A percentile compares a stretch with the other conserved stretches of the same genome.
Evolutionary conservation across 2,797 vertebrate species (phyloP).

Genomic region (Ctenosaura bakeri): DNA sequence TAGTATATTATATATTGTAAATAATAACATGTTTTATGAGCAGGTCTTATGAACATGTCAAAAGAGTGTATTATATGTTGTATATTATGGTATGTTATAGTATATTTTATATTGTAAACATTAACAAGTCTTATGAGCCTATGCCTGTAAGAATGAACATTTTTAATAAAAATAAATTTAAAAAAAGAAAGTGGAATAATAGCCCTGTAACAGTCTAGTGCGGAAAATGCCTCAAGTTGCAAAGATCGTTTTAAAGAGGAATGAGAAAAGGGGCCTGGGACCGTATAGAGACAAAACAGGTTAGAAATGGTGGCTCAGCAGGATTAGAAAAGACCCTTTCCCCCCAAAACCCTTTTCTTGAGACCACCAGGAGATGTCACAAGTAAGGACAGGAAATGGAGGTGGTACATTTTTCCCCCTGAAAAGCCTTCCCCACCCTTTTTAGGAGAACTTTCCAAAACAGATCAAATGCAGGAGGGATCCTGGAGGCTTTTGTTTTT

Average conservation of each 20-base stretch:
- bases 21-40: too few relatives aligned
- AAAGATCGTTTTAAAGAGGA: background rate
- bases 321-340: background rate
- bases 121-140: too few relatives aligned
- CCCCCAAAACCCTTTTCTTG: background rate
- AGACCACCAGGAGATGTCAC: background rate
- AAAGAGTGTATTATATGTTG: too few relatives aligned
- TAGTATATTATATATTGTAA: too few relatives aligned
- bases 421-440: background rate
- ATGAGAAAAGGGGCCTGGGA: conserved; percentile 12
- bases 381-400: background rate
- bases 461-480: background rate
- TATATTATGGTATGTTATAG: too few relatives aligned
- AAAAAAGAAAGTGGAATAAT: too few relatives aligned
- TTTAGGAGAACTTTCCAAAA: background rate
- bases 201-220: too few relatives aligned
- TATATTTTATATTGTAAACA: too few relatives aligned
- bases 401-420: background rate
- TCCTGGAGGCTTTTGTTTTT: background rate
- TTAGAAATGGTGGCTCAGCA: conserved; percentile 46
- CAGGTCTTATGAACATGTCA: too few relatives aligned
- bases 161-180: too few relatives aligned
- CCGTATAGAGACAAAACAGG: conserved; percentile 26
- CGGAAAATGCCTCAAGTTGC: too few relatives aligned
- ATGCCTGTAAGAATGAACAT: too few relatives aligned